phyloP scores from a whole-genome alignment of 1,140 invertebrate genomes.

The Trinorchestia longiramus region DNA sequence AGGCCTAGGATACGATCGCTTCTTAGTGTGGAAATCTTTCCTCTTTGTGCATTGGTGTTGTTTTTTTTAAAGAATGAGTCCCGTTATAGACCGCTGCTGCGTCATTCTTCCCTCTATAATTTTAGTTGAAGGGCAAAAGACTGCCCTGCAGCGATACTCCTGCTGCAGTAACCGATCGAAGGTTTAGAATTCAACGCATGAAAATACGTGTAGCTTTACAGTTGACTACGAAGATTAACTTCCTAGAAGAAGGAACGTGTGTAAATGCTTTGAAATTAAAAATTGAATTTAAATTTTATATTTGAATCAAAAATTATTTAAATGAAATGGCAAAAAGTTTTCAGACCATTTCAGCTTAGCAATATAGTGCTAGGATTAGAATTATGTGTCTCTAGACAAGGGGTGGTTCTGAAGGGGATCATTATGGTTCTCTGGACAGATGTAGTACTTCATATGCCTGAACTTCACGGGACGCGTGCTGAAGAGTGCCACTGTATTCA shows the following conservation, averaged over 20 bases:
- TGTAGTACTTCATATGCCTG: not conserved
- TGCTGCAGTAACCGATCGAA: not conserved
- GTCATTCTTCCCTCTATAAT: not conserved
- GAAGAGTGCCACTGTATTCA: not conserved
- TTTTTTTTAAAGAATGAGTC: not conserved
- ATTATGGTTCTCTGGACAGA: not conserved
- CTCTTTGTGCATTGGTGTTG: not conserved
- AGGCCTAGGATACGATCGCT: not conserved
- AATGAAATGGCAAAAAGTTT: not conserved
- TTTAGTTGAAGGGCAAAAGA: not conserved
- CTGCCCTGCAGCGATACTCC: not conserved
- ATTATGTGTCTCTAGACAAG: not conserved
- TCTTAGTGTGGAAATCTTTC: not conserved
- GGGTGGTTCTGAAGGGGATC: not conserved
- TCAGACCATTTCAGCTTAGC: not conserved
- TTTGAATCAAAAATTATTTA: not conserved
- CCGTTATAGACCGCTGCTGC: not conserved
- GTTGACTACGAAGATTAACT: no score
- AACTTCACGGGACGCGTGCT: not conserved
- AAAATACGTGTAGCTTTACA: not conserved
- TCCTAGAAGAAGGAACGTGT: no score
- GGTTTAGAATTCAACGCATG: not conserved
- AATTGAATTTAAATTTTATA: not conserved
- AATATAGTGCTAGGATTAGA: not conserved
- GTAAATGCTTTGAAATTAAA: no score